Evolutionary conservation across 1,140 invertebrate species (phyloP).

Genomic region (Scaptomyza pallida): DNA sequence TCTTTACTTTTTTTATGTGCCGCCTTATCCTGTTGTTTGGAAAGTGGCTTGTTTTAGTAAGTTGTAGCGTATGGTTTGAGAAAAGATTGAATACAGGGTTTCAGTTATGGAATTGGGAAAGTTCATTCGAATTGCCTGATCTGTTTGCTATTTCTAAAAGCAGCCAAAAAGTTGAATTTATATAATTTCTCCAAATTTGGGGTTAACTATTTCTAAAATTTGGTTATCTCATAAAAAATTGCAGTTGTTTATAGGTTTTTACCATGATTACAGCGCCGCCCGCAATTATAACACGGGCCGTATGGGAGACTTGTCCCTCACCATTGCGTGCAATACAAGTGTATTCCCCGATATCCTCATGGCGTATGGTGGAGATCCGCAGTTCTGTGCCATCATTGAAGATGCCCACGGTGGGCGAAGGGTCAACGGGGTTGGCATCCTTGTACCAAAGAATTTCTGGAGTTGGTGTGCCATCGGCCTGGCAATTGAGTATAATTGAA

Average conservation of each 20-base stretch:
- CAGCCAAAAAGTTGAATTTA: neutral
- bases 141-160: too few relatives aligned
- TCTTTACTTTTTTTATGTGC: slow-evolving; percentile 39
- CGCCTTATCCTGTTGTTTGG: slow-evolving; percentile 55
- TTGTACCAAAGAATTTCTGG: slow-evolving; percentile 96
- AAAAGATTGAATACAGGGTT: neutral
- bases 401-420: slow-evolving; percentile 92
- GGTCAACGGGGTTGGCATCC: slow-evolving; percentile 94
- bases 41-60: neutral
- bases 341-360: slow-evolving; percentile 97
- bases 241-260: slow-evolving; percentile 79
- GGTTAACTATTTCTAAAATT: slow-evolving; percentile 20
- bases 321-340: slow-evolving; percentile 97
- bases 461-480: slow-evolving; percentile 95
- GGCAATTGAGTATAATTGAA: slow-evolving; percentile 97
- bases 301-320: slow-evolving; percentile 96
- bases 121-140: neutral
- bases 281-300: slow-evolving; percentile 96
- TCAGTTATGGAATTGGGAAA: too few relatives aligned
- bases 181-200: neutral
- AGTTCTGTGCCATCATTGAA: slow-evolving; percentile 96
- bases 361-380: slow-evolving; percentile 94
- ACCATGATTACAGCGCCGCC: slow-evolving; percentile 92
- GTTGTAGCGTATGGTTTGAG: neutral
- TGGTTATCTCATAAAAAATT: slow-evolving; percentile 57